Conservation (phyloP, 2,797 vertebrate species). For the Streptopelia turtur region DNA sequence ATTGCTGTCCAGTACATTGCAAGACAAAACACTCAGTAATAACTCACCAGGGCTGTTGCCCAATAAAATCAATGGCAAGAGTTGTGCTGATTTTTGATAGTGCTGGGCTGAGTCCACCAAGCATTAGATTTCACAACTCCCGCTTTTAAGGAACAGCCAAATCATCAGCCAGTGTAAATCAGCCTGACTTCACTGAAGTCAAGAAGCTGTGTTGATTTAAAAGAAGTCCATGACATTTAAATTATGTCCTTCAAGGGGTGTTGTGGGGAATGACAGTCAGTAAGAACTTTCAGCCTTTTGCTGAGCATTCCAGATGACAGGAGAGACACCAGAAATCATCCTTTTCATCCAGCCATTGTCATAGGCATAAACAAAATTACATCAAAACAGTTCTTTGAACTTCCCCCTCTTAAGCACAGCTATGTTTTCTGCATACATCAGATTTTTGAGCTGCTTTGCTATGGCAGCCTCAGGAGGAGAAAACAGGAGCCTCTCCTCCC, state of each 20-base stretch:
- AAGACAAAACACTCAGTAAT: not conserved
- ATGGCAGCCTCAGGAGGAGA: not conserved
- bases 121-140: not conserved
- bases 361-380: not conserved
- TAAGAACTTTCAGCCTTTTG: not conserved
- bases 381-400: not conserved
- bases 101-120: not conserved
- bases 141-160: slow-evolving; percentile 6
- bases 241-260: slow-evolving; percentile 1
- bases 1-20: not conserved
- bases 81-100: not conserved
- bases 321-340: not conserved
- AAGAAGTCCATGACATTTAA: slow-evolving; percentile 23
- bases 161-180: slow-evolving; percentile 1
- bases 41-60: slow-evolving; percentile 4
- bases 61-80: slow-evolving; percentile 46
- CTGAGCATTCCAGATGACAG: not conserved
- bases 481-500: not conserved
- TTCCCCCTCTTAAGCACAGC: not conserved
- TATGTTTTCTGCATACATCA: not conserved
- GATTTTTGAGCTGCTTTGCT: not conserved
- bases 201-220: slow-evolving; percentile 33
- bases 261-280: not conserved
- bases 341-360: not conserved
- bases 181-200: not conserved